A percentile compares a stretch with the other conserved stretches of the same genome.
Evolutionary conservation across 2,797 vertebrate genomes (phyloP).

Genomic region (Cryptoprocta ferox): DNA sequence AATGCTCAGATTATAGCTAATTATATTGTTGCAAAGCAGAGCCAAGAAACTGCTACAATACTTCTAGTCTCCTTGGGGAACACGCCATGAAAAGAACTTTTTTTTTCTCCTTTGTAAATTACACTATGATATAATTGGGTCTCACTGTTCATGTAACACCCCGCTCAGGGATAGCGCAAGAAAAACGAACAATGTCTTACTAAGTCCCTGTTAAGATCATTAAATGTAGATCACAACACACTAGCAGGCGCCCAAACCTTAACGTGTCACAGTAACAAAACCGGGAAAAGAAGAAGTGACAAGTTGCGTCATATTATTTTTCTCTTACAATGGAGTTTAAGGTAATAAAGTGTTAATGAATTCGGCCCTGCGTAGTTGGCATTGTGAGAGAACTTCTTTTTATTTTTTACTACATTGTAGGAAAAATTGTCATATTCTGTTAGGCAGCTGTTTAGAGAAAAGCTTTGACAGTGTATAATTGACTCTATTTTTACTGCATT

Average conservation of each 20-base stretch:
- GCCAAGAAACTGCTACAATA: conserved; percentile 82
- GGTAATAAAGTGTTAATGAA: conserved; percentile 89
- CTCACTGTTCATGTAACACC: conserved; percentile 83
- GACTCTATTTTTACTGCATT: conserved; percentile 88
- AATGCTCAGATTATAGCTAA: conserved; percentile 84
- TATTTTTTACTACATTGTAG: conserved; percentile 81
- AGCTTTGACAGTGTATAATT: conserved; percentile 89
- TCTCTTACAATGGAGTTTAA: conserved; percentile 84
- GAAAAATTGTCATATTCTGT: conserved; percentile 89
- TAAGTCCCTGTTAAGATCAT: conserved; percentile 88
- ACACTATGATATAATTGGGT: conserved; percentile 86
- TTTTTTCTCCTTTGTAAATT: conserved; percentile 86
- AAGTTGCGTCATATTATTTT: conserved; percentile 84
- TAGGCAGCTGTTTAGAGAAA: conserved; percentile 89
- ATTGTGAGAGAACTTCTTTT: conserved; percentile 86
- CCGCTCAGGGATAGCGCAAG: conserved; percentile 79
- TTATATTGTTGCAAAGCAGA: conserved; percentile 83
- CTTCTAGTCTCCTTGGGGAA: conserved; percentile 82
- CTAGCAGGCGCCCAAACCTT: conserved; percentile 82
- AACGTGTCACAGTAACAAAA: conserved; percentile 87
- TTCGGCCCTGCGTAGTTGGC: conserved; percentile 82
- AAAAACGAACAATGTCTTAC: conserved; percentile 86
- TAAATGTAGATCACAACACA: conserved; percentile 89
- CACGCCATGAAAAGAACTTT: conserved; percentile 80
- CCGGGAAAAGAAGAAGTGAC: conserved; percentile 83